Conservation (phyloP, 2,113 vertebrate genomes). For the Chaetops frenatus region DNA sequence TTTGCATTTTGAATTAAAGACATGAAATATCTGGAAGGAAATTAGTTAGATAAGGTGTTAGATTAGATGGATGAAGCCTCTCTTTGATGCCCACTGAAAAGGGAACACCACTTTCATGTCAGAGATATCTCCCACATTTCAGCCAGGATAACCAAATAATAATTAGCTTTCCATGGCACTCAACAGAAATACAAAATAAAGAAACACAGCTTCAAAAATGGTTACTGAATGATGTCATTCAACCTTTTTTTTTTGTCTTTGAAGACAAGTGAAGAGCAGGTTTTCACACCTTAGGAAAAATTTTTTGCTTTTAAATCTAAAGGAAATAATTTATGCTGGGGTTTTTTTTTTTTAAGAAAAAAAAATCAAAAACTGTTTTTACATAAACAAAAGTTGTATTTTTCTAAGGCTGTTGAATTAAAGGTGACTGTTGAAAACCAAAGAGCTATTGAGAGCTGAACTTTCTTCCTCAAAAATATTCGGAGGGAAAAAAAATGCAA, state of each 20-base stretch:
- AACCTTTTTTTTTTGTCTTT: neutral
- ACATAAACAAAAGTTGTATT: neutral
- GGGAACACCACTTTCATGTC: neutral
- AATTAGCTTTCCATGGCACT: neutral
- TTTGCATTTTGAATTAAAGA: neutral
- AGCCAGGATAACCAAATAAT: neutral
- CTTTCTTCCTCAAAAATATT: neutral
- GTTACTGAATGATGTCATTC: neutral
- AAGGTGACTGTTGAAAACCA: neutral
- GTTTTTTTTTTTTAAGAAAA: neutral
- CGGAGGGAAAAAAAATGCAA: neutral
- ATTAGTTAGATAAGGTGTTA: neutral
- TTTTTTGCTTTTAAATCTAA: neutral
- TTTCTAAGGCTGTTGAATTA: neutral
- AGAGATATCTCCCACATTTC: neutral
- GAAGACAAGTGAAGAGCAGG: neutral
- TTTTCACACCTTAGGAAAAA: neutral
- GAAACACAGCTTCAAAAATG: neutral
- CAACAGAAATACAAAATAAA: neutral
- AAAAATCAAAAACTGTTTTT: neutral
- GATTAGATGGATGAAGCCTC: neutral
- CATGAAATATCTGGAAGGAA: neutral
- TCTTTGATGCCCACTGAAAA: neutral
- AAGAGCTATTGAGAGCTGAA: neutral
- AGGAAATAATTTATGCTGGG: neutral